Evolutionary conservation across 2,113 vertebrate species (phyloP).

Genomic region (Crotalus horridus): DNA sequence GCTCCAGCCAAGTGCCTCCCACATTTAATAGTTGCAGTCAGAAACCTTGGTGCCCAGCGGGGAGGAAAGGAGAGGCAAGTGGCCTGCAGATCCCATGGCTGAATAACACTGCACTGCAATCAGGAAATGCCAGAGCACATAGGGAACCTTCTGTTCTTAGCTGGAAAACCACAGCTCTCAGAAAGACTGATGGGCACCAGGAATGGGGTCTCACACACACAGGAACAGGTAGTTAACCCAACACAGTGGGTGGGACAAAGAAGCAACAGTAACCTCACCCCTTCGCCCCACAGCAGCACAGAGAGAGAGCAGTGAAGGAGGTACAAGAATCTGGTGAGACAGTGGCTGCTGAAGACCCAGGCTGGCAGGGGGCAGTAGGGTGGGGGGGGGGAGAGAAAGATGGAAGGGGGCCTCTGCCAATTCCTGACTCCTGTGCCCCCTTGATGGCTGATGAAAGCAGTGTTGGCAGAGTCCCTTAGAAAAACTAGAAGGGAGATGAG

Average conservation of each 20-base stretch:
- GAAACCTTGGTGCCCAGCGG: conserved; percentile 41
- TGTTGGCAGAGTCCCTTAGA: conserved; percentile 36
- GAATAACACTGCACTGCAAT: not conserved
- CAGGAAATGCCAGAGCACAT: conserved; percentile 2
- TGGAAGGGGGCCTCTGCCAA: conserved; percentile 8
- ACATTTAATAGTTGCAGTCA: conserved; percentile 37
- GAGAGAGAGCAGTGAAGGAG: not conserved
- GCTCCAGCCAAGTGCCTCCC: conserved; percentile 8
- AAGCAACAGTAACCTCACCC: conserved; percentile 25
- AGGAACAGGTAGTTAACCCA: not conserved
- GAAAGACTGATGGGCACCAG: conserved; percentile 2
- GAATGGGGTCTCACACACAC: not conserved
- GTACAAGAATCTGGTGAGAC: conserved; percentile 35
- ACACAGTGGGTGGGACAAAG: not conserved
- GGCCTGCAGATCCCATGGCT: not conserved
- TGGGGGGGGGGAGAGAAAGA: not conserved
- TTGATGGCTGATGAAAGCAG: conserved; percentile 8
- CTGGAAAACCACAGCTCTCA: conserved; percentile 18
- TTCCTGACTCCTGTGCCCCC: conserved; percentile 24
- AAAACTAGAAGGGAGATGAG: conserved; percentile 48
- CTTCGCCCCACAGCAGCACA: conserved; percentile 12
- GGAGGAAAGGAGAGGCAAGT: not conserved
- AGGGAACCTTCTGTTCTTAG: conserved; percentile 23
- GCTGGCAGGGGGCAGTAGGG: not conserved
- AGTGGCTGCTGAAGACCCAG: conserved; percentile 25